Base-by-base conservation (phyloP, 2,888 invertebrate species). In the Caenorhabditis sp. region DNA sequence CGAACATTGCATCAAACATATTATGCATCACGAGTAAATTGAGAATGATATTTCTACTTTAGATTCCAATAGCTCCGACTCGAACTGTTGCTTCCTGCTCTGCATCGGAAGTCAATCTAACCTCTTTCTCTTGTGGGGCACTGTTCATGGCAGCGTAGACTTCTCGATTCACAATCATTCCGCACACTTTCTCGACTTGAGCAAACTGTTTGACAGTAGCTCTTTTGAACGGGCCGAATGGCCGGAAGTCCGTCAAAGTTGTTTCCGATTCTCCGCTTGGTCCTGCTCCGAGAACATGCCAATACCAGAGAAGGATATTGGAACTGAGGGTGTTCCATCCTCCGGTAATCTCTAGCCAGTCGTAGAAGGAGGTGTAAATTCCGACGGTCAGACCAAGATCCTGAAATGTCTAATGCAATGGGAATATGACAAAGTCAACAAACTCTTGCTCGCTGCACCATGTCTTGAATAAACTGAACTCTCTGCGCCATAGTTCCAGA, bases 151-250 rank as follows among this genome's bases (percentile, higher is more conserved):
- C 64, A 15, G 70, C 56, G 40, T 70, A 78, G 0, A 78, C 78
- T 50, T 78, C 68, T 18, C 79, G 58, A 44, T 79, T 70, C 4
- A 79, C 79, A 60, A 67, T 71, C 71, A 79, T 67, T 26, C 71
- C 72, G 68, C 86, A 86, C 15, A 86, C 70, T 40, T 77, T 71
- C 55, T 86, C 84, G 2, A 67, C 76, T 56, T 83, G 83, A 8
- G 62, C 86, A 58, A 82, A 86, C 40, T 86, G 86, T 72, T 86
- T 86, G 26, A 83, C 85, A 35, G 70, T 60, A 1, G 85, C 60
- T 5, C 55, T 40, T 18, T 20, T 70, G 78, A 81, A 87, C 53
- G 74, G 65, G 3, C 84, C 87, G 67, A 87, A 87, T 35, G 76
- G 40, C 9, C 79, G 80, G 83, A 84, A 85, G 51, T 87, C 87